Evolutionary conservation across 2,797 vertebrate species (phyloP), one percentile per base, ranked within the genome.

Genomic region (Hemibagrus guttatus): DNA sequence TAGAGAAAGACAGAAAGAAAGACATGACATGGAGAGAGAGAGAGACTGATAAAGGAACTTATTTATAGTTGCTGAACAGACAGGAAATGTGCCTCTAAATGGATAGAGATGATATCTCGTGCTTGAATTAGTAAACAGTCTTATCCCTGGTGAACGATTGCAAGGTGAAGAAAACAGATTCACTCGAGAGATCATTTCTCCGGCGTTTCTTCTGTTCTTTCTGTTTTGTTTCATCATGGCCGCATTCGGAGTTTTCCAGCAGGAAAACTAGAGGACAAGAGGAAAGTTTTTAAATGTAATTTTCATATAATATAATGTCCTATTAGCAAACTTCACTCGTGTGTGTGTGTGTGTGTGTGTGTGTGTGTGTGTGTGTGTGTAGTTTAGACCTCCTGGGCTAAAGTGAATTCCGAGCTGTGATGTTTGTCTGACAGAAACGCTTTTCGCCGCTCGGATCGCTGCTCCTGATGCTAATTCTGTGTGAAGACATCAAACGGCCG

Each of bases 381-480:
- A 42, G 12, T 81, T 81, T 46, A 28, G 80, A 84, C 28, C 68
- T 71, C 49, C 82, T 69, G 56, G 17, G 66, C 31, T 89, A 91
- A 93, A 94, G 94, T 93, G 92, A 92, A 94, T 93, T 90, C 91
- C 91, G 96, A 97, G 96, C 96, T 96, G 95, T 94, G 92, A 87
- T 92, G 83, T 95, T 93, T 94, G 92, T 94, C 93, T 95, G 93
- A 94, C 94, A 95, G 92, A 92, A 91, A 92, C 93, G 89, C 87
- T 93, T 94, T 95, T 96, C 95, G 95, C 93, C 94, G 93, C 93
- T 93, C 90, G 91, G 87, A 76, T 92, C 92, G 92, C 90, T 94
- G 95, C 94, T 94, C 93, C 92, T 92, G 92, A 97, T 97, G 96
- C 95, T 97, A 96, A 98, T 98, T 95, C 96, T 91, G 93, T 96